These are phyloP conservation scores for Enteromius argenteus DNA, from an alignment of 2,797 vertebrate genomes.

Conservation along the genomic window DNA sequence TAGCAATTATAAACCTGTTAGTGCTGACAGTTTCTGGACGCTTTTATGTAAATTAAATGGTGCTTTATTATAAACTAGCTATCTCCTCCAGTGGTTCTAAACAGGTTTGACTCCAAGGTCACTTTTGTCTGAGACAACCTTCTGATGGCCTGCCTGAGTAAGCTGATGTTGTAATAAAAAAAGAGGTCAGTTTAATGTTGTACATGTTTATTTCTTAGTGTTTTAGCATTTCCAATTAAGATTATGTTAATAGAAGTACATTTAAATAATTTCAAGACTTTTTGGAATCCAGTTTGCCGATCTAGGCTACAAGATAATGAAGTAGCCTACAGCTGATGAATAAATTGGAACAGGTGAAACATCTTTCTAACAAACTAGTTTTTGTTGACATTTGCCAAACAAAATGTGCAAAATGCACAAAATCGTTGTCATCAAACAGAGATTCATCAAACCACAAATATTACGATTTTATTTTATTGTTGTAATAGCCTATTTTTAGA, in stretches of 20 bases:
- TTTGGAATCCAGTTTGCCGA: not conserved
- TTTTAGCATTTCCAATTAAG: not conserved
- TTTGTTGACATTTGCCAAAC: not conserved
- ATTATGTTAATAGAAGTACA: not conserved
- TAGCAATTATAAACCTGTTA: not conserved
- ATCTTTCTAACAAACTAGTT: not conserved
- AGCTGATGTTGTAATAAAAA: not conserved
- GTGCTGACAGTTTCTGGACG: not conserved
- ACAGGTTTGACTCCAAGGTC: not conserved
- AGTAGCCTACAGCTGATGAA: not conserved
- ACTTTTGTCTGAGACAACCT: not conserved
- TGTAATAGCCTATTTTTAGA: constrained; percentile 14
- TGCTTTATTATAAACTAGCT: not conserved
- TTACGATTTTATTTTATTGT: constrained; percentile 10
- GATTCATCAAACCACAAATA: not conserved
- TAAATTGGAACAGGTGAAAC: not conserved
- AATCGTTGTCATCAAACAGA: not conserved
- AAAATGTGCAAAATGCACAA: not conserved
- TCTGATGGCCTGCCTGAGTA: not conserved
- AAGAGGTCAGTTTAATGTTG: not conserved
- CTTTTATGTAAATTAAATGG: not conserved
- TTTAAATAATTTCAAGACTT: not conserved
- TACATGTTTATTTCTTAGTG: not conserved
- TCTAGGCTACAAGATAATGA: not conserved
- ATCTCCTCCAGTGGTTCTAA: not conserved